Conservation (phyloP, 2,797 vertebrate genomes). For the Microchirus variegatus region DNA sequence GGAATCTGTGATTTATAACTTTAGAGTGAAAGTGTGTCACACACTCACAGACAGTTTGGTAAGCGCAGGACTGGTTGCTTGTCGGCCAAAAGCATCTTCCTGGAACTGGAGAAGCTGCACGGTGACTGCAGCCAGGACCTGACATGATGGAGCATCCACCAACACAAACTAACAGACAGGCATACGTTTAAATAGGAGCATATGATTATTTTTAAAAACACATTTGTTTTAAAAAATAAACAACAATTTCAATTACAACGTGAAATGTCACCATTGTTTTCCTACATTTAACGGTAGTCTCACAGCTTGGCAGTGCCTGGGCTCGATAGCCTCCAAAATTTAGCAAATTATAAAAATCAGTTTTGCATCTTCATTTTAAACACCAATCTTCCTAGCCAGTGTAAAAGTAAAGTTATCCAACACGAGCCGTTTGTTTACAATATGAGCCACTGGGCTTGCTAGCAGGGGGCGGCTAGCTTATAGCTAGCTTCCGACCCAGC, state of each 20-base stretch:
- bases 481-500: conserved; percentile 34
- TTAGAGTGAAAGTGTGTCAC: conserved; percentile 12
- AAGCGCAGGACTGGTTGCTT: conserved; percentile 87
- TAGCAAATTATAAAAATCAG: background rate
- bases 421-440: conserved; percentile 65
- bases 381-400: background rate
- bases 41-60: conserved; percentile 94
- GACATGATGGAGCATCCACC: conserved; percentile 92
- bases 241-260: background rate
- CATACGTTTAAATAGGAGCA: background rate
- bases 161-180: conserved; percentile 85
- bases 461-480: conserved; percentile 56
- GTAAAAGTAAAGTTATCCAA: conserved; percentile 15
- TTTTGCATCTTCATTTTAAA: background rate
- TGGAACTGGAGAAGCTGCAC: conserved; percentile 97
- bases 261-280: background rate
- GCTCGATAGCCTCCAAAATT: background rate
- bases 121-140: conserved; percentile 89
- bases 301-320: conserved; percentile 1
- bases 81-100: conserved; percentile 94
- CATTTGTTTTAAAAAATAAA: background rate
- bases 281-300: background rate
- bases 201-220: background rate
- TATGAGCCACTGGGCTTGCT: conserved; percentile 18
- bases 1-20: background rate